Conservation (phyloP, 1,140 invertebrate species). For the Bicyclus anynana region DNA sequence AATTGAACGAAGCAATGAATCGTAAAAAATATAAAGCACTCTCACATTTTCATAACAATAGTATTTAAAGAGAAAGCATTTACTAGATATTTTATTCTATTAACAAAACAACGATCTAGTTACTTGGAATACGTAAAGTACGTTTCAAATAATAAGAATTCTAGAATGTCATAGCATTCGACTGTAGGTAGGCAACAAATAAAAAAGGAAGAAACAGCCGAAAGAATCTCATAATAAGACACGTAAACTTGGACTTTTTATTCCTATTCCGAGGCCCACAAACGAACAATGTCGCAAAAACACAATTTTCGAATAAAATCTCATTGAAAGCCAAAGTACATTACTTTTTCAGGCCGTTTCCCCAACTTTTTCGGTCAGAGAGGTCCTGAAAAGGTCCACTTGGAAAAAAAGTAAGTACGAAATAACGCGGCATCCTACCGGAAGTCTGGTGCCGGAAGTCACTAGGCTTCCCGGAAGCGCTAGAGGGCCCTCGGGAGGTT, state of each 20-base stretch:
- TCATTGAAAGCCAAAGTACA: slow-evolving; percentile 33
- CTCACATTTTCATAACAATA: no score
- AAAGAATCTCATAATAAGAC: slow-evolving; percentile 7
- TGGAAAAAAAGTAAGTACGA: slow-evolving; percentile 58
- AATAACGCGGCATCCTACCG: slow-evolving; percentile 62
- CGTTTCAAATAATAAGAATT: background rate
- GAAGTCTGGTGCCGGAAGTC: slow-evolving; percentile 65
- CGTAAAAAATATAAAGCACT: no score
- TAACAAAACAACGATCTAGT: no score
- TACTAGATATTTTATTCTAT: no score
- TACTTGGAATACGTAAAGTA: no score
- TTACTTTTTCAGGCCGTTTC: slow-evolving; percentile 39
- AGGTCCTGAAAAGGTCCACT: slow-evolving; percentile 51
- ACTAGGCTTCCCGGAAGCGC: slow-evolving; percentile 65
- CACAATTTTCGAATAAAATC: slow-evolving; percentile 29
- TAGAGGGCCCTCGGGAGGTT: slow-evolving; percentile 50
- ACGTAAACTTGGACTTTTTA: slow-evolving; percentile 14
- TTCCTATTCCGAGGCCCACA: slow-evolving; percentile 1
- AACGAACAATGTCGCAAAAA: slow-evolving; percentile 24
- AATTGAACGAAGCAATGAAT: no score
- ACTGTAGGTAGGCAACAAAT: background rate
- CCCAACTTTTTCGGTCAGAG: slow-evolving; percentile 53
- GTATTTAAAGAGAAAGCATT: background rate
- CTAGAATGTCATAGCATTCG: background rate
- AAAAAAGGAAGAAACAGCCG: background rate